Base-by-base conservation (phyloP, 1,140 invertebrate species). In the Aphidius gifuensis region DNA sequence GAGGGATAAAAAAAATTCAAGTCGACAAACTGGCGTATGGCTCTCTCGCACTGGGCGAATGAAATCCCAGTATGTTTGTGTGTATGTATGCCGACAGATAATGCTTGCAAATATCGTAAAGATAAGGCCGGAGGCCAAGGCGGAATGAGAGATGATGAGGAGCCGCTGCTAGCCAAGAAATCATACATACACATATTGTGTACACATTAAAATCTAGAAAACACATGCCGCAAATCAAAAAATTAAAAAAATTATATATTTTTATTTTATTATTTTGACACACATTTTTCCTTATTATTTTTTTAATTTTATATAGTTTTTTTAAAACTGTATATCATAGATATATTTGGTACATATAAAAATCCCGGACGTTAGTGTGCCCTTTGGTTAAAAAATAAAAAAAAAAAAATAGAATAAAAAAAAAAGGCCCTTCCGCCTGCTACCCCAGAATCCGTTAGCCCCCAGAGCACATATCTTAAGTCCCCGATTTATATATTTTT, bases 41-140 rank as follows among this genome's bases (percentile, higher is more conserved):
- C 46, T n/a, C 8, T 49, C 44, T 48, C 16, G 9, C 16, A 11
- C 21, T 9, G 39, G 11, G 49, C 49, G 62, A 62, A 64, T 64
- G 64, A 76, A 74, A 76, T 76, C 73, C 66, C 68, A 58, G 67
- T 58, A 11, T 44, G 4, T 44, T 11, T 60, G 2, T 32, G 2
- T 57, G 63, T 72, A 71, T 76, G 68, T 69, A 66, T 68, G 58
- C 57, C 48, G 69, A 32, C 23, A 75, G 78, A 80, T 80, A 80
- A 73, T 72, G 63, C 66, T 71, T 66, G 76, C 77, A 81, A 81
- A 81, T 79, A 81, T 81, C 75, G 70, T 81, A 81, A 80, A 81
- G 79, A 81, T 81, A 81, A 79, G 70, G 65, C 60, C 23, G 66
- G 69, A 65, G 65, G 47, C 48, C 58, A 57, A 43, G 49, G 40